Conservation (phyloP, 1,140 invertebrate species). For the Adelges cooleyi region DNA sequence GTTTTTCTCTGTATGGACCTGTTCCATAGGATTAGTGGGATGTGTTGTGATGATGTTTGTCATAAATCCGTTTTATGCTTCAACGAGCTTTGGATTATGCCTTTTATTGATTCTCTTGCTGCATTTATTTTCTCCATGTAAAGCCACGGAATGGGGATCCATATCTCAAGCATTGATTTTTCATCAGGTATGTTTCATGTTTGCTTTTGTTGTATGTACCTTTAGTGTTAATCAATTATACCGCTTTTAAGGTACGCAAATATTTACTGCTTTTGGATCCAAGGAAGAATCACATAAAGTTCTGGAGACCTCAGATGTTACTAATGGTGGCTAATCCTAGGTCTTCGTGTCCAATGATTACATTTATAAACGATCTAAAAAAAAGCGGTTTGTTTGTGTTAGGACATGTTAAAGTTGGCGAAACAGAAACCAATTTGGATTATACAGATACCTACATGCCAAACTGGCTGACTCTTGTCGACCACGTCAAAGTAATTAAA, state of each 20-base stretch:
- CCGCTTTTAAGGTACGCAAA: constrained; percentile 63
- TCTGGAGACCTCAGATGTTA: constrained; percentile 96
- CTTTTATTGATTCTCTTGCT: constrained; percentile 71
- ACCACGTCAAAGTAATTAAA: constrained; percentile 58
- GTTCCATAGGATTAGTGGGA: constrained; percentile 72
- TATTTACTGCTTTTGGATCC: constrained; percentile 91
- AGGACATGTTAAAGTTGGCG: constrained; percentile 73
- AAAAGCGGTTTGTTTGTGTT: constrained; percentile 94
- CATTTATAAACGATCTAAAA: constrained; percentile 97
- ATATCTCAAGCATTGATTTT: constrained; percentile 98
- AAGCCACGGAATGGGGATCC: constrained; percentile 81
- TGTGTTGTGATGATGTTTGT: constrained; percentile 91
- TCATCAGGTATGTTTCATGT: constrained; percentile 61
- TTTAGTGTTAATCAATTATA: too few relatives aligned
- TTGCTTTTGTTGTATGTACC: too few relatives aligned
- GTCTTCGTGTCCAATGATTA: constrained; percentile 79
- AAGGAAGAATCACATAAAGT: constrained; percentile 96
- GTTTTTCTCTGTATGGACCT: constrained; percentile 92
- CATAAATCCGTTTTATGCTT: constrained; percentile 82
- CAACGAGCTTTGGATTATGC: constrained; percentile 75
- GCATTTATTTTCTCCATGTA: constrained; percentile 83
- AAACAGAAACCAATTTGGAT: constrained; percentile 42
- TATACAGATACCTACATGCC: constrained; percentile 56
- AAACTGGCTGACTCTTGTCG: constrained; percentile 77
- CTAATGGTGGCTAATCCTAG: constrained; percentile 83